These are phyloP conservation scores for Oncopodura yosiiana DNA, from an alignment of 1,140 invertebrate genomes.

Conservation along the genomic window DNA sequence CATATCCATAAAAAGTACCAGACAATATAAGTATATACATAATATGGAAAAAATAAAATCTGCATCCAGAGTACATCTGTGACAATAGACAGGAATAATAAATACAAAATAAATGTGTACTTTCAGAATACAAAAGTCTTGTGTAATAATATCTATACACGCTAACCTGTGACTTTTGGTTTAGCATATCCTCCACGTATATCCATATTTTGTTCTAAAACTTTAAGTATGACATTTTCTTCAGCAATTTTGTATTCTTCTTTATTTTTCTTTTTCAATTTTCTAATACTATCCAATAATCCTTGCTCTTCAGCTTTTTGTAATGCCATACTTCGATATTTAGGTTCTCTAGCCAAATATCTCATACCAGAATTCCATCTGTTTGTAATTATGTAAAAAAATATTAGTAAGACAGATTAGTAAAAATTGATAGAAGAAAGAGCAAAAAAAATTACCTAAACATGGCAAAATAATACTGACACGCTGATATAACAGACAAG, in stretches of 20 bases:
- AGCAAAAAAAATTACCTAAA: slow-evolving; percentile 45
- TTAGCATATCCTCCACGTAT: slow-evolving; percentile 79
- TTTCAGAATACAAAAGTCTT: too few species aligned
- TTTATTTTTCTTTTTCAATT: slow-evolving; percentile 46
- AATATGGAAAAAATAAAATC: slow-evolving; percentile 64
- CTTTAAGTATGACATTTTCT: slow-evolving; percentile 64
- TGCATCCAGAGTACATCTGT: slow-evolving; percentile 72
- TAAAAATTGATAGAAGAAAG: background rate
- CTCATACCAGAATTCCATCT: slow-evolving; percentile 70
- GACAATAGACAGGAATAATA: too few species aligned
- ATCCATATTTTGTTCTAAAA: slow-evolving; percentile 82
- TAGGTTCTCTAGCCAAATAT: slow-evolving; percentile 75
- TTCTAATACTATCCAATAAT: slow-evolving; percentile 48
- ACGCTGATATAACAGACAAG: slow-evolving; percentile 69
- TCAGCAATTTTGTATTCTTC: slow-evolving; percentile 66
- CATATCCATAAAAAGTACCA: slow-evolving; percentile 72
- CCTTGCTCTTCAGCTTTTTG: slow-evolving; percentile 69
- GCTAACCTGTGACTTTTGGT: slow-evolving; percentile 57
- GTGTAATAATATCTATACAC: too few species aligned
- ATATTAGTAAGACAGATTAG: background rate
- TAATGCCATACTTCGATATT: slow-evolving; percentile 71
- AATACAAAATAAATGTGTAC: too few species aligned
- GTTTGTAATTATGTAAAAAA: background rate
- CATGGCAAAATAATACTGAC: slow-evolving; percentile 69
- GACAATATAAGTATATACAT: slow-evolving; percentile 52